phyloP scores from a whole-genome alignment of 2,113 vertebrate species.

The Coryphaenoides rupestris region DNA sequence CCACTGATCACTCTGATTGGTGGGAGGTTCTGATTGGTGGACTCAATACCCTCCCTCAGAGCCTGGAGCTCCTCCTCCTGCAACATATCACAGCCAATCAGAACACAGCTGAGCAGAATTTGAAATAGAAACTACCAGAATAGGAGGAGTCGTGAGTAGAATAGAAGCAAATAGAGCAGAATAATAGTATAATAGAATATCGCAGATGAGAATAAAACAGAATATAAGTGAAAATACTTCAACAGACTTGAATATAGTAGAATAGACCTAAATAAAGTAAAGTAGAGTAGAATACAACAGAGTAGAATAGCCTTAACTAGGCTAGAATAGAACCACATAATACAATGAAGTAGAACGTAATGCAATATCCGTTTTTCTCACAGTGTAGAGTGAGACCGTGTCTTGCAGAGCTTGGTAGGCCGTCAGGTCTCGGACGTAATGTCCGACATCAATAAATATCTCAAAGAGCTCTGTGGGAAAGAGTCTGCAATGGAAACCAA shows the following conservation, averaged over 20 bases:
- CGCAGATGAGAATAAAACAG: background rate
- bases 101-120: background rate
- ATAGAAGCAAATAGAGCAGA: background rate
- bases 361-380: constrained; percentile 53
- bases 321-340: background rate
- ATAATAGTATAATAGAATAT: background rate
- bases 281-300: background rate
- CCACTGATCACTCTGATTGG: constrained; percentile 81
- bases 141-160: background rate
- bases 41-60: constrained; percentile 79
- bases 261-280: too few species aligned
- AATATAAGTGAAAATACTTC: background rate
- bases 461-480: constrained; percentile 87
- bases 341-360: background rate
- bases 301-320: background rate
- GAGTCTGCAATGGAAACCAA: constrained; percentile 63
- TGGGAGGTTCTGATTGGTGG: constrained; percentile 81
- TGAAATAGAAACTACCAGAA: too few species aligned
- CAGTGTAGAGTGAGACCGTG: constrained; percentile 76
- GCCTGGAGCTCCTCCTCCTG: constrained; percentile 80
- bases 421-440: constrained; percentile 82
- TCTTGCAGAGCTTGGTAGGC: constrained; percentile 80
- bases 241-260: too few species aligned
- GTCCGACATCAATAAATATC: constrained; percentile 89
- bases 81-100: constrained; percentile 14